Base-by-base conservation (phyloP, 2,797 vertebrate species). In the Mormyrus hasselquistii region DNA sequence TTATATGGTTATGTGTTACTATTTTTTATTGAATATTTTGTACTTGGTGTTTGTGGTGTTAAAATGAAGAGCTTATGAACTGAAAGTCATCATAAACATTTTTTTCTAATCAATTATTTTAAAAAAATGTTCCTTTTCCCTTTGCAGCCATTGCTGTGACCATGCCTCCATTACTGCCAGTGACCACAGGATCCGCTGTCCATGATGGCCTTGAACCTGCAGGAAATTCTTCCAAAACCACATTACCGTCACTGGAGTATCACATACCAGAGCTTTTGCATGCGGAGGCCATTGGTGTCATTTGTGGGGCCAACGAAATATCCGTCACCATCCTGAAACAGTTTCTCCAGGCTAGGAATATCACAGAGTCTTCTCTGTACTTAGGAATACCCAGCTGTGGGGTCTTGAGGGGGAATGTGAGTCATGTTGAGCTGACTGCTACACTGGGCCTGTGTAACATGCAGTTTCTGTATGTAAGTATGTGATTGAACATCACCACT, bases 381-480 rank as follows among this genome's bases (percentile, higher is more conserved):
- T 94, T 99, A 88, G 97, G 97, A 1, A 88, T 88, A 19, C 92
- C 91, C 0, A 91, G 25, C n/a, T 99, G 98, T 92, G 95, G 93
- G 0, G 90, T 95, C 73, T 97, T 93, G 0, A 50, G 29, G 59
- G 92, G 88, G 69, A 98, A 97, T 3, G 6, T 3, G 88, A 96
- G 95, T 0, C 96, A 97, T 0, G 92, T 93, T 38, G 90, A 95
- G 85, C 95, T 99, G 92, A 94, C 92, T 0, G 94, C 94, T 0
- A 90, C 90, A 0, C 99, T 97, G 98, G 90, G 93, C 0, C 88
- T 96, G 88, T 99, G 98, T 0, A 93, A 87, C 49, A 97, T 96
- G 2, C 22, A 53, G 0, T 47, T 96, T 2, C 87, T 94, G 5
- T 94, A 94, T 0, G 97, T 99, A 92, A 96, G 97, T 47, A 44